phyloP scores from a whole-genome alignment of 2,113 vertebrate genomes.

The Ifrita kowaldi region DNA sequence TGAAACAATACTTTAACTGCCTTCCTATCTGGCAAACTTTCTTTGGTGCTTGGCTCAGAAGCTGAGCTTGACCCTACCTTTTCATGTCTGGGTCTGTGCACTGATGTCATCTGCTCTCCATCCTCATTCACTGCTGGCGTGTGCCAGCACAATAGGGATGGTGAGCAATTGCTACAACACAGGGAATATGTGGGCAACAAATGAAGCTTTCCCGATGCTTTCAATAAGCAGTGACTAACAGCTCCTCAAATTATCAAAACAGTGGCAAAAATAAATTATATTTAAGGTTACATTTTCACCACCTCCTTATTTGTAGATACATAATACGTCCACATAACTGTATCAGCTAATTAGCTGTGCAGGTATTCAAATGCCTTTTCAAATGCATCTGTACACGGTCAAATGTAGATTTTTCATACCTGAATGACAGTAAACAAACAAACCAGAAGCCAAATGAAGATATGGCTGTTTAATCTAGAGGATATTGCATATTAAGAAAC shows the following conservation, averaged over 20 bases:
- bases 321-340: background rate
- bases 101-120: background rate
- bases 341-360: background rate
- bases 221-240: background rate
- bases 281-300: background rate
- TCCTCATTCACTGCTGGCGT: fast-evolving
- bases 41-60: background rate
- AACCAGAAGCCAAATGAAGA: background rate
- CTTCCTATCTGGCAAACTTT: background rate
- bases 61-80: background rate
- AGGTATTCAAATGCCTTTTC: background rate
- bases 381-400: background rate
- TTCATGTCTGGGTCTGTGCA: background rate
- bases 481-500: background rate
- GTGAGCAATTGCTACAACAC: background rate
- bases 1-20: background rate
- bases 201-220: background rate
- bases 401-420: background rate
- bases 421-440: background rate
- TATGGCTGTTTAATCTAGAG: background rate
- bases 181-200: background rate
- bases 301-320: background rate
- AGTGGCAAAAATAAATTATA: background rate
- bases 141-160: background rate
- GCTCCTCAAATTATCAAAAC: background rate